These are phyloP conservation scores for Psettodes erumei DNA, from an alignment of 2,113 vertebrate species.

Conservation along the genomic window DNA sequence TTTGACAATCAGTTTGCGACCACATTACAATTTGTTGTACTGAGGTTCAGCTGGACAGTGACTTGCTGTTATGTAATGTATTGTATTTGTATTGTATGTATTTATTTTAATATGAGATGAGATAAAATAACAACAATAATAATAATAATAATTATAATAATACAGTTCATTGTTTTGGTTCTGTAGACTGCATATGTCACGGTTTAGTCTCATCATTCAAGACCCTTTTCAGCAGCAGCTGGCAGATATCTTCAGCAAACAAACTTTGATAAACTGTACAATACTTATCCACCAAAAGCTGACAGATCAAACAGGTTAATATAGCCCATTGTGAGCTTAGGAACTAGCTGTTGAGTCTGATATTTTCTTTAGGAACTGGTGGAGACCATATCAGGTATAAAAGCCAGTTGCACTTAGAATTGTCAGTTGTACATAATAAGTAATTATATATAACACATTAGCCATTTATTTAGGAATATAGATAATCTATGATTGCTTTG, in stretches of 20 bases:
- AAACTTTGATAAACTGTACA: not conserved
- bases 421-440: too few relatives aligned
- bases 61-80: too few relatives aligned
- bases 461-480: too few relatives aligned
- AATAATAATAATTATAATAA: too few relatives aligned
- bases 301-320: not conserved
- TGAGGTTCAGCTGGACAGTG: too few relatives aligned
- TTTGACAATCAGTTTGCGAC: constrained; percentile 1
- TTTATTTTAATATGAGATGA: not conserved
- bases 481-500: too few relatives aligned
- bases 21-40: too few relatives aligned
- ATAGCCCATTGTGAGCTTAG: not conserved
- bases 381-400: not conserved
- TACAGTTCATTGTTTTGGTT: not conserved
- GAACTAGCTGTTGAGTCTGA: too few relatives aligned
- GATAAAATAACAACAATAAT: too few relatives aligned
- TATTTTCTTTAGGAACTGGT: too few relatives aligned
- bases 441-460: too few relatives aligned
- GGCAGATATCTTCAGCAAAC: not conserved
- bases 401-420: too few relatives aligned
- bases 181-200: not conserved
- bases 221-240: not conserved
- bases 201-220: not conserved
- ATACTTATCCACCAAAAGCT: not conserved
- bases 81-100: not conserved